A percentile compares a stretch with the other conserved stretches of the same genome.
Conservation (phyloP, 1,140 invertebrate genomes). For the Aphelinus atriplicis region DNA sequence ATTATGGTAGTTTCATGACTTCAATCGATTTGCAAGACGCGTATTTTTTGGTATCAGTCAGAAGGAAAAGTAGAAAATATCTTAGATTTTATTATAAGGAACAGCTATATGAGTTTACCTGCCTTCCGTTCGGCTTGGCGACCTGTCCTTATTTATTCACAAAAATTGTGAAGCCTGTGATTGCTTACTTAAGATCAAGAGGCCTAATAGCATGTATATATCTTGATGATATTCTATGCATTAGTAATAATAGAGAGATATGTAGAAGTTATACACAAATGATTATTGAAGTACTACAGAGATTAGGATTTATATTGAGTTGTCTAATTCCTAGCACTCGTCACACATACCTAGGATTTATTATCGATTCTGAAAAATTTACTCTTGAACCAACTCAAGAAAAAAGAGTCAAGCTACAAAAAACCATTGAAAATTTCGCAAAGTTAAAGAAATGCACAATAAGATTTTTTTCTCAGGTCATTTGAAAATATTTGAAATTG, state of each 20-base stretch:
- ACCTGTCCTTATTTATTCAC: constrained; percentile 11
- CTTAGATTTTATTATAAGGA: constrained; percentile 17
- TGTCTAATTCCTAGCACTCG: too few species aligned
- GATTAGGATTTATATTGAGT: constrained; percentile 27
- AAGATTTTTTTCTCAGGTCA: constrained; percentile 16
- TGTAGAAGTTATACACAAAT: background rate
- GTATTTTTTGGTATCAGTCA: background rate
- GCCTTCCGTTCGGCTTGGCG: background rate
- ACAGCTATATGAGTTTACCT: constrained; percentile 10
- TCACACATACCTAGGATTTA: constrained; percentile 29
- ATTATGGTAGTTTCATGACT: constrained; percentile 26
- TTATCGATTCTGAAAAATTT: constrained; percentile 5
- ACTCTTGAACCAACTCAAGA: background rate
- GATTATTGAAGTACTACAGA: constrained; percentile 3
- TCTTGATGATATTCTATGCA: constrained; percentile 26
- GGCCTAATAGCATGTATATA: constrained; percentile 24
- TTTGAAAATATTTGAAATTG: constrained; percentile 17
- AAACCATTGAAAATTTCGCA: background rate
- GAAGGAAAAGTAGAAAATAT: constrained; percentile 2
- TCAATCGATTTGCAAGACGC: constrained; percentile 27
- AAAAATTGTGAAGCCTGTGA: constrained; percentile 3
- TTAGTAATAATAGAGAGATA: background rate
- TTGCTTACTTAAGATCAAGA: background rate
- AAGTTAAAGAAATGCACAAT: constrained; percentile 9
- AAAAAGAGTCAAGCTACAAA: constrained; percentile 1